Percentiles rank a stretch among this genome's conserved stretches.
phyloP scores from a whole-genome alignment of 2,113 vertebrate genomes.

The Actinemys pallida region DNA sequence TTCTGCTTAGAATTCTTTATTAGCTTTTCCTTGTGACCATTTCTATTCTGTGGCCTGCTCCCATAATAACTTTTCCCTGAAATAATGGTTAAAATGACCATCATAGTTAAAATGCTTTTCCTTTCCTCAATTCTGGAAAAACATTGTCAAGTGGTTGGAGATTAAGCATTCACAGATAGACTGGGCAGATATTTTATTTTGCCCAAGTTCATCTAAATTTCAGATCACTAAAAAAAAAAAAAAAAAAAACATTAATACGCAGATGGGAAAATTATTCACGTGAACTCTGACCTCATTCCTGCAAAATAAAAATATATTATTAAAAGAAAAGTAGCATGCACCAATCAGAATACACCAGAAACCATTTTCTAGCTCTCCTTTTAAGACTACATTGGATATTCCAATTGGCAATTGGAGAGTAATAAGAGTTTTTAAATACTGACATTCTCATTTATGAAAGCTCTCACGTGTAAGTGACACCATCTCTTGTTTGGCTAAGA shows the following conservation, averaged over 20 bases:
- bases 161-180: neutral
- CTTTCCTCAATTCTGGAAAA: neutral
- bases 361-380: neutral
- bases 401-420: neutral
- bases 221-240: neutral
- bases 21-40: neutral
- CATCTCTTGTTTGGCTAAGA: slow-evolving; percentile 6
- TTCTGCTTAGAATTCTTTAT: neutral
- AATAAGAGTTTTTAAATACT: neutral
- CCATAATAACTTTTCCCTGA: neutral
- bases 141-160: neutral
- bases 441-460: neutral
- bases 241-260: neutral
- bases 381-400: neutral
- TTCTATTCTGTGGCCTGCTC: neutral
- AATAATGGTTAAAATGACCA: neutral
- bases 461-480: neutral
- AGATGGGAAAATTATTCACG: neutral
- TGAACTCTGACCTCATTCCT: neutral
- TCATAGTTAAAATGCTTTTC: neutral
- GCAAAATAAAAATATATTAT: neutral
- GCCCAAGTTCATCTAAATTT: neutral
- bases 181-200: neutral
- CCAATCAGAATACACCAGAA: neutral
- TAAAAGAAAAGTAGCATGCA: neutral